Evolutionary conservation across 2,113 vertebrate species (phyloP).

Genomic region (Lepidothrix coronata): DNA sequence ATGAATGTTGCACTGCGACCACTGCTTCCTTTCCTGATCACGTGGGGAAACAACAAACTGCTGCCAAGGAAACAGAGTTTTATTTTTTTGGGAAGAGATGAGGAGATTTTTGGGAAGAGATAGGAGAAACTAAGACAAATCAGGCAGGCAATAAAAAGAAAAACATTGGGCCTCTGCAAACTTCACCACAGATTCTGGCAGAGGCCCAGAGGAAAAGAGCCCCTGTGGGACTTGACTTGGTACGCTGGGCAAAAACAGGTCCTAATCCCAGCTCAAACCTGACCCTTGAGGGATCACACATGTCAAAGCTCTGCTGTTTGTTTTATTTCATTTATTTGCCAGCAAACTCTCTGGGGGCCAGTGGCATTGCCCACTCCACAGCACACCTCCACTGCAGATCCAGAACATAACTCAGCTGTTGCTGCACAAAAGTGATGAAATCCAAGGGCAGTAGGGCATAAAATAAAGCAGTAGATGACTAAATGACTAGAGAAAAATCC

Average conservation of each 20-base stretch:
- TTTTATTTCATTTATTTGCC: not conserved
- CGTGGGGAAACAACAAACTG: rapidly evolving
- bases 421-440: not conserved
- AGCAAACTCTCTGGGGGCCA: not conserved
- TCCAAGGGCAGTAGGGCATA: not conserved
- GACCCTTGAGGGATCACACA: not conserved
- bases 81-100: not conserved
- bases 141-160: not conserved
- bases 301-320: not conserved
- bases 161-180: not conserved
- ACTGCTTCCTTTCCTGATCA: not conserved
- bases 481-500: not conserved
- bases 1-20: not conserved
- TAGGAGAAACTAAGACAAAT: not conserved
- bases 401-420: rapidly evolving
- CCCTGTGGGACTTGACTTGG: not conserved
- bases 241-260: not conserved
- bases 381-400: not conserved
- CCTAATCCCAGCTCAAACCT: not conserved
- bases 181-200: not conserved
- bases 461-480: not conserved
- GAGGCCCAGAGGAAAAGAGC: not conserved
- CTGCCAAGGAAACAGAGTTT: not conserved
- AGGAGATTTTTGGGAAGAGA: not conserved
- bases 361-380: not conserved